Evolutionary conservation across 2,797 vertebrate species (phyloP), one percentile per base, ranked within the genome.

Genomic region (Lagocephalus sceleratus): DNA sequence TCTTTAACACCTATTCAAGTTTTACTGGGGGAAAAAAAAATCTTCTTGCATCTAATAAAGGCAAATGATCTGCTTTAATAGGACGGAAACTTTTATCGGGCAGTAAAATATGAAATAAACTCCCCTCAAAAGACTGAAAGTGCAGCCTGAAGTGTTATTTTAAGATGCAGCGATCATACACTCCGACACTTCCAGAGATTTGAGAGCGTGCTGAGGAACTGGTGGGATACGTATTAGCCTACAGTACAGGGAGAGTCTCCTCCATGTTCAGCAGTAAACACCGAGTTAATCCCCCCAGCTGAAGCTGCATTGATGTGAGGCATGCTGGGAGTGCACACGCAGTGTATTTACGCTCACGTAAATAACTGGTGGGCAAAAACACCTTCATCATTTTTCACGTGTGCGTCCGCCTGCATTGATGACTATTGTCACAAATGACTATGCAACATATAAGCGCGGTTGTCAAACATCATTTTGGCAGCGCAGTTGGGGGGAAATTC

Each of bases 301-400:
- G 76, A 81, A 84, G 78, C 66, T 19, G 51, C 80, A 84, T 81
- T 79, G 80, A 85, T 71, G 63, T 69, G 62, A 78, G 71, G 55
- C 75, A 35, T 41, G 52, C 68, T 73, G 73, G 69, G 81, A 82
- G 76, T 79, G 10, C 80, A 73, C 75, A 72, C 59, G 35, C 17
- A 19, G 53, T 45, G 54, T 57, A 52, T 50, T 57, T 8, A 68
- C 40, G 68, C 54, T 60, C 55, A 57, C 20, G 47, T 19, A 40
- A 20, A 76, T 43, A 62, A 63, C 39, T 47, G 51, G 41, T 58
- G 57, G 43, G 53, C 54, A 23, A 23, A 50, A 35, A 35, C 70
- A 56, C 68, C 54, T 59, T 32, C 45, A 17, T 54, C 17, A 55
- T 20, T 52, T n/a, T 8, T n/a, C 26, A 22, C 52, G 39, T 14